Conservation (phyloP, 2,797 vertebrate species). For the Scolopax bukidnonensis region DNA sequence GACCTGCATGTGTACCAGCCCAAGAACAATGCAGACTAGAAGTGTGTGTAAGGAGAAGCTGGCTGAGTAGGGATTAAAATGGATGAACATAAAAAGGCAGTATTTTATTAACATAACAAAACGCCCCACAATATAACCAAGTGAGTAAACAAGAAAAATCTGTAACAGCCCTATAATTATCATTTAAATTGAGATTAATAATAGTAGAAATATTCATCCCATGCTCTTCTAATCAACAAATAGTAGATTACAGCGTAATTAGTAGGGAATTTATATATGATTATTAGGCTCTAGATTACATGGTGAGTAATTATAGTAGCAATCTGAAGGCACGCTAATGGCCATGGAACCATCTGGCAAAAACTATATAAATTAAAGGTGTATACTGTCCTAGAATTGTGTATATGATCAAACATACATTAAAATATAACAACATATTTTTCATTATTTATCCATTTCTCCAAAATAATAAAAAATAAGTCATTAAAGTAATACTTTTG, state of each 20-base stretch:
- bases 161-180: constrained; percentile 7
- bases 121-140: background rate
- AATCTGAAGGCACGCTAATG: background rate
- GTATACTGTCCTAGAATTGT: background rate
- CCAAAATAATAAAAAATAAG: background rate
- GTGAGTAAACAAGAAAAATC: background rate
- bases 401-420: background rate
- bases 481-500: background rate
- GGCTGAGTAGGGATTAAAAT: background rate
- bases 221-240: constrained; percentile 53
- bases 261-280: constrained; percentile 30
- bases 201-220: constrained; percentile 21
- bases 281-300: constrained; percentile 45
- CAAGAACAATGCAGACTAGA: background rate
- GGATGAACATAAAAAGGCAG: background rate
- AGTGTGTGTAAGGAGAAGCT: background rate
- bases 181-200: constrained; percentile 31
- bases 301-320: constrained; percentile 42
- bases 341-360: background rate
- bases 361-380: background rate
- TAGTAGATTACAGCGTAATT: constrained; percentile 55
- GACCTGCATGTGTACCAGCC: background rate
- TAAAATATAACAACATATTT: background rate
- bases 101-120: constrained; percentile 40
- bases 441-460: background rate